phyloP scores from a whole-genome alignment of 2,888 invertebrate genomes.

The Rhagophthalmus giganteus region DNA sequence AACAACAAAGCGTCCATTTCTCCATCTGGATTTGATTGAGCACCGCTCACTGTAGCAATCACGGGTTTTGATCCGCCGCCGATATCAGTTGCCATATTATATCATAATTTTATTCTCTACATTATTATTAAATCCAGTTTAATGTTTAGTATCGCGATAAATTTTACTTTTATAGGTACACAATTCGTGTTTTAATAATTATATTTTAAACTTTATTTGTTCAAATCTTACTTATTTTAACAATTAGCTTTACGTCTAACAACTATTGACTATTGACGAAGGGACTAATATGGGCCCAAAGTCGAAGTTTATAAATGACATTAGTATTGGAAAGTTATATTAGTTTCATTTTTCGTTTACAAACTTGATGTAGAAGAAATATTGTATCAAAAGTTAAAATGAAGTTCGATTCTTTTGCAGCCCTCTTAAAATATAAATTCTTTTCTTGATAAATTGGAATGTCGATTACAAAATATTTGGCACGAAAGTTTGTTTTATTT shows the following conservation, averaged over 20 bases:
- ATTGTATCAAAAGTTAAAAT: constrained; percentile 27
- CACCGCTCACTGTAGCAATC: constrained; percentile 60
- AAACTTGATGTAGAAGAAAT: constrained; percentile 1
- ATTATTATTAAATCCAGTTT: too few species aligned
- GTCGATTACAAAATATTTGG: constrained; percentile 10
- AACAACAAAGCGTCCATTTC: constrained; percentile 80
- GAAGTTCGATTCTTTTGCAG: constrained; percentile 3
- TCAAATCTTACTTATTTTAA: constrained; percentile 3
- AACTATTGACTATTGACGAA: neutral
- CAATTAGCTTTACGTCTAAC: constrained; percentile 2
- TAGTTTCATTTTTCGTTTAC: constrained; percentile 4
- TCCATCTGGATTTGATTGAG: constrained; percentile 62
- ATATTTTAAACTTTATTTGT: too few species aligned
- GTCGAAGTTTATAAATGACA: constrained; percentile 5
- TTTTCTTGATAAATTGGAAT: constrained; percentile 1
- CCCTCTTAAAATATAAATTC: constrained; percentile 1
- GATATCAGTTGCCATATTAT: constrained; percentile 42
- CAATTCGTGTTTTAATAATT: too few species aligned
- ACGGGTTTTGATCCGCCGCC: constrained; percentile 60
- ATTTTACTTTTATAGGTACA: too few species aligned
- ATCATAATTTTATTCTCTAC: too few species aligned
- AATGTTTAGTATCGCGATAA: too few species aligned
- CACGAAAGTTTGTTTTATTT: constrained; percentile 12
- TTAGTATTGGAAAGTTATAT: constrained; percentile 14
- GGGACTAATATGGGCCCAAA: constrained; percentile 16